Evolutionary conservation across 2,113 vertebrate genomes (phyloP).

Genomic region (Oryzias melastigma): DNA sequence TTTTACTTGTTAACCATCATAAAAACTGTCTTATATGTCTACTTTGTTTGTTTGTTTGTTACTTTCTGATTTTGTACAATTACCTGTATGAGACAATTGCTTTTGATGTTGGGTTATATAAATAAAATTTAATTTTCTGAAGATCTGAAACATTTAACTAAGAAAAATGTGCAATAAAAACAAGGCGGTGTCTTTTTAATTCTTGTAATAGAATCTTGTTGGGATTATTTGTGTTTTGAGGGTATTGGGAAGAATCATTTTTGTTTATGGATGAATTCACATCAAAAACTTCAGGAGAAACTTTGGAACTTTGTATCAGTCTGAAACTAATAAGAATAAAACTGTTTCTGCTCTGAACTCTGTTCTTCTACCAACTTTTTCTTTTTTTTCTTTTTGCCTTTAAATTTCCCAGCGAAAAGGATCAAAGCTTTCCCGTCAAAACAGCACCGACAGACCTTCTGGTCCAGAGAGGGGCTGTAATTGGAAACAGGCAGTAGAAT

Average conservation of each 20-base stretch:
- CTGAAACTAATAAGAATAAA: constrained; percentile 48
- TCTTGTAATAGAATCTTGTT: neutral
- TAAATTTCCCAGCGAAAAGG: constrained; percentile 35
- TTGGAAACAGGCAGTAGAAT: constrained; percentile 57
- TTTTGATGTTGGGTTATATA: too few species aligned
- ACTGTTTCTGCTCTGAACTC: constrained; percentile 33
- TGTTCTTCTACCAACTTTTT: neutral
- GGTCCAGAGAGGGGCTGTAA: constrained; percentile 39
- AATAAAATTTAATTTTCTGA: too few species aligned
- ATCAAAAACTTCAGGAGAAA: constrained; percentile 24
- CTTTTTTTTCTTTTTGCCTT: constrained; percentile 14
- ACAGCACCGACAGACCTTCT: constrained; percentile 14
- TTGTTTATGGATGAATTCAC: constrained; percentile 26
- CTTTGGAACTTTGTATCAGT: constrained; percentile 13
- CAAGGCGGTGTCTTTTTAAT: neutral
- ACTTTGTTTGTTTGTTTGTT: too few species aligned
- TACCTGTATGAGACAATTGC: too few species aligned
- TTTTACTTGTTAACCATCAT: too few species aligned
- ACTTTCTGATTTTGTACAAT: too few species aligned
- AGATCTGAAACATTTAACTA: too few species aligned
- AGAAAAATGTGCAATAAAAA: too few species aligned
- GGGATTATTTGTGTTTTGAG: too few species aligned
- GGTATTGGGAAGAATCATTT: too few species aligned
- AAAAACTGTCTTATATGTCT: too few species aligned
- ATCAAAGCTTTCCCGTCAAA: constrained; percentile 51